phyloP scores from a whole-genome alignment of 2,797 vertebrate genomes.

The Pangasius macronema region DNA sequence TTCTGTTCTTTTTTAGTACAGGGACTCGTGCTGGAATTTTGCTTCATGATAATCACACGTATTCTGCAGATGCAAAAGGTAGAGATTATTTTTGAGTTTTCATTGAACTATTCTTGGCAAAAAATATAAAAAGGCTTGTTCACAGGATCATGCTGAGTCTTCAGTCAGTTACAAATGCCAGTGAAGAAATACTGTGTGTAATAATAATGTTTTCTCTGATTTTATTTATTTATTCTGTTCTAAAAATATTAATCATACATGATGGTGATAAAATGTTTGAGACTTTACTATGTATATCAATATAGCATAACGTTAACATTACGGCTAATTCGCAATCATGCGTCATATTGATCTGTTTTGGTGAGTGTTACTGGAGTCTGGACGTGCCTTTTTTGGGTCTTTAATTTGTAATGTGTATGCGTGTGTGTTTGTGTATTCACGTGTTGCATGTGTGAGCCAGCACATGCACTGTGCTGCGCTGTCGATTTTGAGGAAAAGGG shows the following conservation, averaged over 20 bases:
- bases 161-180: background rate
- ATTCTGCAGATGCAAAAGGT: background rate
- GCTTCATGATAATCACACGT: background rate
- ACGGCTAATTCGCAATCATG: background rate
- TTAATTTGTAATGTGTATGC: background rate
- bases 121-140: background rate
- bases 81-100: background rate
- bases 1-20: background rate
- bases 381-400: background rate
- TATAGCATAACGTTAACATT: background rate
- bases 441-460: background rate
- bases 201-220: too few relatives aligned
- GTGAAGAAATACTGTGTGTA: background rate
- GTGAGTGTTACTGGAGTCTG: background rate
- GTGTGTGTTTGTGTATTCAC: background rate
- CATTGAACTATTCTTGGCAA: background rate
- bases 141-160: background rate
- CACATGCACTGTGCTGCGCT: background rate
- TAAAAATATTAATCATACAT: background rate
- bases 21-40: background rate
- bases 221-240: background rate
- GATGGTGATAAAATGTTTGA: too few relatives aligned
- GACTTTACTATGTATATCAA: background rate
- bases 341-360: background rate
- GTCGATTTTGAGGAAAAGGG: conserved; percentile 12